Conservation (phyloP, 2,113 vertebrate genomes). For the Pyrgilauda ruficollis region DNA sequence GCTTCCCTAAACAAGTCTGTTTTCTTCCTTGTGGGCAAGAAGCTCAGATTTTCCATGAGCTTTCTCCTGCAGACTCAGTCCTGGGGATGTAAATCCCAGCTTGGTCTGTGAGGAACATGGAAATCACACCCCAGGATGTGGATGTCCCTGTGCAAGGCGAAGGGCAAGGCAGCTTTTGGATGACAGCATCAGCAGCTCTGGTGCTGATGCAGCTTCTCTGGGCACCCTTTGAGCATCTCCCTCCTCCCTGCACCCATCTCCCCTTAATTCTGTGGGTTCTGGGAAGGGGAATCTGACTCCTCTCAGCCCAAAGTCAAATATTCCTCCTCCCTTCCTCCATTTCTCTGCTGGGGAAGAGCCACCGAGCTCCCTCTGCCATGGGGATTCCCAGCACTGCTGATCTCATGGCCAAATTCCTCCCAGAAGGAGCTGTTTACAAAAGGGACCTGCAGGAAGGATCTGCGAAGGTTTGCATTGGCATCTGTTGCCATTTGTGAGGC, state of each 20-base stretch:
- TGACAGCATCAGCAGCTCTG: neutral
- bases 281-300: neutral
- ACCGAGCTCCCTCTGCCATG: neutral
- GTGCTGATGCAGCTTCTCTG: fast-evolving
- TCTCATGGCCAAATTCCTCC: neutral
- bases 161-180: neutral
- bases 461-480: neutral
- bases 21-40: neutral
- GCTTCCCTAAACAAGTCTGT: neutral
- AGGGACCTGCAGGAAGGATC: neutral
- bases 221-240: neutral
- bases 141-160: neutral
- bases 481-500: neutral
- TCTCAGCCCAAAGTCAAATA: neutral
- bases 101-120: neutral
- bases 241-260: neutral
- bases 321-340: neutral
- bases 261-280: neutral
- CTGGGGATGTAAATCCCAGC: neutral
- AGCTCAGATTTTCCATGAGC: neutral
- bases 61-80: neutral
- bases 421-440: neutral
- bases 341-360: neutral
- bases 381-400: neutral
- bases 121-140: fast-evolving